These are phyloP conservation scores for Parotia lawesii DNA, from an alignment of 2,113 vertebrate species.

Conservation along the genomic window DNA sequence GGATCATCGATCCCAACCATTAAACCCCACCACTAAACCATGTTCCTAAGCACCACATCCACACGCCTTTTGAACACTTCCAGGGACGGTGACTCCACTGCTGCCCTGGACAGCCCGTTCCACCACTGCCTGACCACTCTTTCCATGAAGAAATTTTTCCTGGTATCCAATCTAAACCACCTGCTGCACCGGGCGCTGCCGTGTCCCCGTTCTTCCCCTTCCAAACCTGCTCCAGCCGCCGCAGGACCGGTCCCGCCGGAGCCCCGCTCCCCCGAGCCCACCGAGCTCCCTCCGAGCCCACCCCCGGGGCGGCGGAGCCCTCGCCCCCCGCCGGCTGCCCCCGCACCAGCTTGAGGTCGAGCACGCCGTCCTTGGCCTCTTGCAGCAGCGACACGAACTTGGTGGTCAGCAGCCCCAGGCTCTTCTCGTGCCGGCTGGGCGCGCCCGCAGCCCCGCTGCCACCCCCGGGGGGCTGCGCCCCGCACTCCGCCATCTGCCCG, in stretches of 20 bases:
- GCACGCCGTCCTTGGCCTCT: constrained; percentile 95
- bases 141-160: background rate
- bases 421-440: constrained; percentile 95
- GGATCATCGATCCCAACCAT: background rate
- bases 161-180: background rate
- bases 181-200: background rate
- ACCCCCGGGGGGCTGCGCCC: constrained; percentile 76
- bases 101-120: background rate
- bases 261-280: too few species aligned
- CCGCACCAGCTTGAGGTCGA: constrained; percentile 91
- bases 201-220: too few species aligned
- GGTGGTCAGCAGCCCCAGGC: constrained; percentile 92
- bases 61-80: background rate
- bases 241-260: background rate
- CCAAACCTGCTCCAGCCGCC: background rate
- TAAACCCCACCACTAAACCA: background rate
- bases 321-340: background rate
- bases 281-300: background rate
- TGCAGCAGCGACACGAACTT: constrained; percentile 96
- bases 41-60: background rate
- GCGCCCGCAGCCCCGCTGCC: constrained; percentile 78
- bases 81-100: background rate
- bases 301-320: background rate
- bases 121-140: background rate
- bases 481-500: constrained; percentile 80